These are phyloP conservation scores for Sebastes itinus DNA, from an alignment of 2,797 vertebrate species.

Conservation along the genomic window DNA sequence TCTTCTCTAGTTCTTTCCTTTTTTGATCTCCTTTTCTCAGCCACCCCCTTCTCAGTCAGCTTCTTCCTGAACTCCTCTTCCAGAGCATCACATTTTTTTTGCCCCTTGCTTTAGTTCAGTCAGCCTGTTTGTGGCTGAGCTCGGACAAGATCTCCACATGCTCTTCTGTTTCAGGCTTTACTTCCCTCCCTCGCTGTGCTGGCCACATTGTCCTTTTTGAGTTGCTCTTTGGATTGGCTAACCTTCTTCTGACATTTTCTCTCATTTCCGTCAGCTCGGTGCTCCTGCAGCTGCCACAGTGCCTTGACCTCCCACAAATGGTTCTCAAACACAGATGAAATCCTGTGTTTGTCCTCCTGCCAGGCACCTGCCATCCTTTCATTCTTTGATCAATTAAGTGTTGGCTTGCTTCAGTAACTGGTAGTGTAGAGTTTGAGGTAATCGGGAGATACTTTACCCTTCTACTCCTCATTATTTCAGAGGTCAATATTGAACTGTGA, in stretches of 20 bases:
- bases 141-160: background rate
- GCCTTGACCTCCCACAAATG: background rate
- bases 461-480: background rate
- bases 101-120: background rate
- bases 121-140: constrained; percentile 2
- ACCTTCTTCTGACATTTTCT: background rate
- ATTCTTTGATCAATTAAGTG: background rate
- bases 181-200: background rate
- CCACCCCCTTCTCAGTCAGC: background rate
- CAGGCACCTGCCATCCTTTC: background rate
- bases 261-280: background rate
- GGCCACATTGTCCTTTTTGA: background rate
- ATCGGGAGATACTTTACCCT: background rate
- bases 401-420: background rate
- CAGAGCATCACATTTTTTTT: background rate
- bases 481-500: background rate
- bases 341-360: background rate
- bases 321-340: background rate
- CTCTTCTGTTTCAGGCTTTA: background rate
- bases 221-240: background rate
- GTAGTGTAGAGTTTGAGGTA: background rate
- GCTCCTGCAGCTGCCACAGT: background rate
- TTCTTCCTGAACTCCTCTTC: background rate
- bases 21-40: background rate
- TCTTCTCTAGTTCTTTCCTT: background rate